Percentiles rank a stretch among this genome's conserved stretches.
phyloP scores from a whole-genome alignment of 2,113 vertebrate species.

The Orcinus orca region DNA sequence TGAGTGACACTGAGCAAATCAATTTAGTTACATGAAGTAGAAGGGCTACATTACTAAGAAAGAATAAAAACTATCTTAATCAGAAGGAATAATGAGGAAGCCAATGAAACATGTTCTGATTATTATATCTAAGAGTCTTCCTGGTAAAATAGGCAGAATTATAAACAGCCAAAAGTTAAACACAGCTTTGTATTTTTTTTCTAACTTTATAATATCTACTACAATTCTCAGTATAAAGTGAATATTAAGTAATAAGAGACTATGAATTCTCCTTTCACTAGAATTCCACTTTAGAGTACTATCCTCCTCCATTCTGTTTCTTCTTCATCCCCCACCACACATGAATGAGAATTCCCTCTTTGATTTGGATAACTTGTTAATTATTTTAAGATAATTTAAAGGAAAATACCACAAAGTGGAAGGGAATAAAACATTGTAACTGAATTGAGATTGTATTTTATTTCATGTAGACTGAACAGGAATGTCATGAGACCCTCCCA shows the following conservation, averaged over 20 bases:
- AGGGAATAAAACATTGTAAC: background rate
- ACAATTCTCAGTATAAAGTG: background rate
- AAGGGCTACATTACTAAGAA: background rate
- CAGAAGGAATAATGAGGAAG: background rate
- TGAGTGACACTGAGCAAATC: background rate
- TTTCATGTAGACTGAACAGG: background rate
- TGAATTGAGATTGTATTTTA: background rate
- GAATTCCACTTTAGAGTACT: background rate
- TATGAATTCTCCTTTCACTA: background rate
- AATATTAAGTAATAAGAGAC: background rate
- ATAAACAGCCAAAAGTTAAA: constrained; percentile 8
- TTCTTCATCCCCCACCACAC: background rate
- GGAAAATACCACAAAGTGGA: background rate
- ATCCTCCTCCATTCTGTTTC: background rate
- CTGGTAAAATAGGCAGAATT: background rate
- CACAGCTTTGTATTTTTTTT: background rate
- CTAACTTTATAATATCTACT: background rate
- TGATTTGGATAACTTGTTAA: background rate
- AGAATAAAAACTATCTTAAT: background rate
- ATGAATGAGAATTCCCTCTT: background rate
- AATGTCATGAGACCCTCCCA: background rate
- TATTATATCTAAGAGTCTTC: background rate
- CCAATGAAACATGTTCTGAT: background rate
- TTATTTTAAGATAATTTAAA: background rate
- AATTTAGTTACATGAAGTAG: background rate